phyloP scores from a whole-genome alignment of 2,888 invertebrate species.

The Amblyteles armatorius region DNA sequence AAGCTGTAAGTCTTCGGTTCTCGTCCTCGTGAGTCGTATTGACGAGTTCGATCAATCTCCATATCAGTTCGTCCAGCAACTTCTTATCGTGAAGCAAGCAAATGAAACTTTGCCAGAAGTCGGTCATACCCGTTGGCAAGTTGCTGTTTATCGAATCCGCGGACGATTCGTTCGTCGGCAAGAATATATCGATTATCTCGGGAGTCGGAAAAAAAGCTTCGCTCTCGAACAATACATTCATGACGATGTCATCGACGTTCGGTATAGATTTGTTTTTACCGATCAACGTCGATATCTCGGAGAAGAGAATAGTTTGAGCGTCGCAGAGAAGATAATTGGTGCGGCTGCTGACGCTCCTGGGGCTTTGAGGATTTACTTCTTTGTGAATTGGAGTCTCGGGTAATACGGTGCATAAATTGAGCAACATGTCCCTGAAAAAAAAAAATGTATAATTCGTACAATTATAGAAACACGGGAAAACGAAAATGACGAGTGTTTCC shows the following conservation, averaged over 20 bases:
- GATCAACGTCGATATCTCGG: slow-evolving; percentile 77
- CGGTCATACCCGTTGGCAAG: slow-evolving; percentile 78
- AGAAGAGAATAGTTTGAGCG: slow-evolving; percentile 73
- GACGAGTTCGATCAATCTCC: slow-evolving; percentile 85
- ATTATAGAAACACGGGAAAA: not conserved
- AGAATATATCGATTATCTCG: slow-evolving; percentile 77
- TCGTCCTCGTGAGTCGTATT: slow-evolving; percentile 79
- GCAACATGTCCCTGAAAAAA: slow-evolving; percentile 71
- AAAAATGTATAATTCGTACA: slow-evolving; percentile 12
- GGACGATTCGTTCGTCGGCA: slow-evolving; percentile 53
- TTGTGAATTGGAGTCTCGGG: slow-evolving; percentile 52
- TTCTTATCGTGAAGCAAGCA: slow-evolving; percentile 86
- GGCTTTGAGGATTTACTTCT: not conserved
- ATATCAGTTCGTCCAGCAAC: slow-evolving; percentile 85
- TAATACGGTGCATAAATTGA: slow-evolving; percentile 70
- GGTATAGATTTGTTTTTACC: slow-evolving; percentile 71
- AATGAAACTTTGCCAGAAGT: slow-evolving; percentile 86
- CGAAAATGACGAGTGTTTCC: not conserved
- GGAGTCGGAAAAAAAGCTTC: slow-evolving; percentile 80
- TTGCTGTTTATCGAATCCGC: slow-evolving; percentile 53
- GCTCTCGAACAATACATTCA: slow-evolving; percentile 76
- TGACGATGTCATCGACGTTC: slow-evolving; percentile 74
- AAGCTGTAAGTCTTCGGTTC: slow-evolving; percentile 84
- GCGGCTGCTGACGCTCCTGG: slow-evolving; percentile 57
- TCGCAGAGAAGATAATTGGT: slow-evolving; percentile 70